Percentiles rank a stretch among this genome's conserved stretches.
Evolutionary conservation across 2,113 vertebrate genomes (phyloP).

Genomic region (Patagioenas fasciata): DNA sequence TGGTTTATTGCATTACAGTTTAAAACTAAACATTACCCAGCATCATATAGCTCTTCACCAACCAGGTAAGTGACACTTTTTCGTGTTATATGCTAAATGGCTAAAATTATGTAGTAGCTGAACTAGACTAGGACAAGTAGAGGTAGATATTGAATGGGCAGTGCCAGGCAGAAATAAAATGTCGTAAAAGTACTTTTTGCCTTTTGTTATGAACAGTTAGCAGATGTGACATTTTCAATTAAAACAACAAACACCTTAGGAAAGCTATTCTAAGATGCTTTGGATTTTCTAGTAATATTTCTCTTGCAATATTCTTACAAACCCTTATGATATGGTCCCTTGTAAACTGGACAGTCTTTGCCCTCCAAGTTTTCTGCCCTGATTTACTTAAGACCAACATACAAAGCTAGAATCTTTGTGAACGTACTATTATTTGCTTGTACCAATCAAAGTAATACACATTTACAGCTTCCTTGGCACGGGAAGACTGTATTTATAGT

Average conservation of each 20-base stretch:
- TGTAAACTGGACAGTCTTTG: background rate
- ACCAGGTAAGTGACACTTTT: constrained; percentile 16
- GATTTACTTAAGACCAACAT: background rate
- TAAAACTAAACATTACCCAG: constrained; percentile 23
- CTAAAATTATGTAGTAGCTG: constrained; percentile 31
- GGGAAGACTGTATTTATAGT: background rate
- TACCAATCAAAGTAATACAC: background rate
- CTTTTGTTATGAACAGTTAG: background rate
- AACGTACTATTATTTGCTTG: background rate
- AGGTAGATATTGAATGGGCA: constrained; percentile 64
- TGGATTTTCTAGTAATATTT: background rate
- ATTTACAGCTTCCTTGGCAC: background rate
- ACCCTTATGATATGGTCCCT: background rate
- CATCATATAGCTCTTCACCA: constrained; percentile 11
- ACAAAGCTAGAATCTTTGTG: constrained; percentile 22
- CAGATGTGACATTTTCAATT: background rate
- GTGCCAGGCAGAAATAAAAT: constrained; percentile 51
- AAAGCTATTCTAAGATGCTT: constrained; percentile 31
- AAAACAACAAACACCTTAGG: constrained; percentile 14
- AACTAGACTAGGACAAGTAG: constrained; percentile 48
- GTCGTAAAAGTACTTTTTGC: background rate
- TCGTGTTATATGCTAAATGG: background rate
- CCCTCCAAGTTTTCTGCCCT: background rate
- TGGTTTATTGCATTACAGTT: constrained; percentile 65
- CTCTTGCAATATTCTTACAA: background rate